Evolutionary conservation across 2,888 invertebrate genomes (phyloP).

Genomic region (Tipula confusa): DNA sequence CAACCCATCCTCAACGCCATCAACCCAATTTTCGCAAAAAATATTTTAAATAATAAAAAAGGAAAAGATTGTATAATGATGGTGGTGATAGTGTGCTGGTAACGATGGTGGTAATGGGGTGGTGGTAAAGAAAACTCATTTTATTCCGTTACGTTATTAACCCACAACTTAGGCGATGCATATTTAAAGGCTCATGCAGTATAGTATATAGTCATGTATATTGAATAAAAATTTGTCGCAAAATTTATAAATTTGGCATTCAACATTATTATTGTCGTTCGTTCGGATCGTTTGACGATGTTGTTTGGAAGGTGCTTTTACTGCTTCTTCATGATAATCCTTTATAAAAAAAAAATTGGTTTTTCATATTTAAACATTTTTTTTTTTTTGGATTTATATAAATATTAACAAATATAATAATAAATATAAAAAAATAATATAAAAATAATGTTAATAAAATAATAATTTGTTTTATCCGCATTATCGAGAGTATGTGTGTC

Average conservation of each 20-base stretch:
- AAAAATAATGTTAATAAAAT: neutral
- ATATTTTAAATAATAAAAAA: neutral
- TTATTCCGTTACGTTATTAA: neutral
- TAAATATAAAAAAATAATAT: too few species aligned
- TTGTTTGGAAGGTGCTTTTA: neutral
- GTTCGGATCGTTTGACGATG: neutral
- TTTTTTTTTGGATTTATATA: too few species aligned
- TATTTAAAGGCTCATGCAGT: conserved; percentile 25
- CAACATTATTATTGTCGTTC: neutral
- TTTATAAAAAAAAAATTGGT: neutral
- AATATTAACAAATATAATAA: neutral
- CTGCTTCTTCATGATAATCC: neutral
- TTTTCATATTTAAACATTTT: too few species aligned
- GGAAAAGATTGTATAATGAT: too few species aligned
- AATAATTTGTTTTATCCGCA: conserved; percentile 30
- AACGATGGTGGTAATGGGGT: too few species aligned
- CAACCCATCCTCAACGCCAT: neutral
- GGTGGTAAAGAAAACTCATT: neutral
- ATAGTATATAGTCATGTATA: neutral
- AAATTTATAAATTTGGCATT: neutral
- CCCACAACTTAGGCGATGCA: neutral
- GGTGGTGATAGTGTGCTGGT: neutral
- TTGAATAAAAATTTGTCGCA: neutral
- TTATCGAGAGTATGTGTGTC: conserved; percentile 25
- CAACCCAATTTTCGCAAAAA: neutral